phyloP scores from a whole-genome alignment of 2,797 vertebrate genomes.

The Acropternis orthonyx region DNA sequence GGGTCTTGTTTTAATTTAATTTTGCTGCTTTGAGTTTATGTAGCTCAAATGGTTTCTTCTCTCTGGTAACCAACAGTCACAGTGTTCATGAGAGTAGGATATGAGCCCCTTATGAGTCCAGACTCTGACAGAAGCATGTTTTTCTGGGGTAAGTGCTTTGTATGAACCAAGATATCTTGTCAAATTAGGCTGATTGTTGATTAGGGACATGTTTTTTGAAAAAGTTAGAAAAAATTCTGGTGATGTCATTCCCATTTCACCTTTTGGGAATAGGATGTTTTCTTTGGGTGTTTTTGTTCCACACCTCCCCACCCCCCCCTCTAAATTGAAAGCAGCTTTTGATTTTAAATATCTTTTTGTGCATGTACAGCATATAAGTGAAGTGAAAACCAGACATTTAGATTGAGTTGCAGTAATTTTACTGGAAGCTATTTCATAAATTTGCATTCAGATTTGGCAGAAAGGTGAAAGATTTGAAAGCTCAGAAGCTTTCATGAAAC shows the following conservation, averaged over 20 bases:
- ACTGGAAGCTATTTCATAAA: not conserved
- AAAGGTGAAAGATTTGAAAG: not conserved
- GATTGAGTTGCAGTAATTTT: not conserved
- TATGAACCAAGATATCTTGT: not conserved
- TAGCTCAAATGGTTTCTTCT: not conserved
- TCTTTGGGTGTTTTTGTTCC: not conserved
- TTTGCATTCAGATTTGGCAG: constrained; percentile 15
- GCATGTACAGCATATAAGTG: not conserved
- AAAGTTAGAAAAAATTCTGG: not conserved
- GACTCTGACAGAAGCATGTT: not conserved
- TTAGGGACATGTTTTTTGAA: not conserved
- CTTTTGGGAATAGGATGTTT: not conserved
- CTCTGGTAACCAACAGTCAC: not conserved
- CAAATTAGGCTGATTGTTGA: not conserved
- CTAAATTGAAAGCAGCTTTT: not conserved
- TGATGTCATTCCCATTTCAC: not conserved
- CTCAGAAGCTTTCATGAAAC: not conserved
- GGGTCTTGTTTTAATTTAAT: not conserved
- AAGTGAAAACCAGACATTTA: not conserved
- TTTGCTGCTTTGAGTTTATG: not conserved
- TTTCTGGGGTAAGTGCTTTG: not conserved
- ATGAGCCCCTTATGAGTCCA: not conserved
- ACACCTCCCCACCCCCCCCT: no score
- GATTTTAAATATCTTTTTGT: not conserved
- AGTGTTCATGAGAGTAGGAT: not conserved